Base-by-base conservation (phyloP, 2,888 invertebrate genomes). In the Pantelozetes paolii region DNA sequence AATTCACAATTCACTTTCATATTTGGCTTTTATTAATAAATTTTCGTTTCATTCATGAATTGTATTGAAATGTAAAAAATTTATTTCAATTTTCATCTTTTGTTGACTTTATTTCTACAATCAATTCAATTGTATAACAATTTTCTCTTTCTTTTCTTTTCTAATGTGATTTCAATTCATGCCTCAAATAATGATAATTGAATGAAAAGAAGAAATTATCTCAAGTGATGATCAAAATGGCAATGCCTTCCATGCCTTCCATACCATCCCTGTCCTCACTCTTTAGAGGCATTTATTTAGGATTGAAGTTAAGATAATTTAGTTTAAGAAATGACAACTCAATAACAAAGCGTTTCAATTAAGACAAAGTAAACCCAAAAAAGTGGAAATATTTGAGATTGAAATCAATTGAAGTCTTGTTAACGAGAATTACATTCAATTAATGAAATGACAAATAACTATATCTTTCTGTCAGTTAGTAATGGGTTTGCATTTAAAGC, bases 311-410 rank as follows among this genome's bases (percentile, higher is more conserved):
- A 45, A 45, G 45, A 45, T 45, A 45, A 45, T 45, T 45, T 6
- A 45, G 11, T 45, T 2, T 11, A 45, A 26, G 28, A 23, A 54
- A 54, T 54, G 54, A 54, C 54, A 54, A 54, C 54, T 54, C 54
- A 54, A 54, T 54, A 54, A 54, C 54, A 54, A 54, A 54, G 54
- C 54, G 54, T 26, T n/a, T 54, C 28, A 54, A 23, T 54, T 54
- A 54, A 54, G 28, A 54, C 54, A 54, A 54, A 54, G 54, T 54
- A 9, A 45, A n/a, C n/a, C 11, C 45, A 45, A 45, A 45, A 45
- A 45, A 13, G 45, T 45, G 15, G 45, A 9, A 54, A 54, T 15
- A 20, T 54, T 54, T n/a, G 9, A 54, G 28, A 26, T 26, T 54
- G 9, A 26, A 54, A 54, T 18, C 28, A 18, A 54, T 54, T 23